Conservation (phyloP, 2,113 vertebrate genomes). For the Cavia aperea region DNA sequence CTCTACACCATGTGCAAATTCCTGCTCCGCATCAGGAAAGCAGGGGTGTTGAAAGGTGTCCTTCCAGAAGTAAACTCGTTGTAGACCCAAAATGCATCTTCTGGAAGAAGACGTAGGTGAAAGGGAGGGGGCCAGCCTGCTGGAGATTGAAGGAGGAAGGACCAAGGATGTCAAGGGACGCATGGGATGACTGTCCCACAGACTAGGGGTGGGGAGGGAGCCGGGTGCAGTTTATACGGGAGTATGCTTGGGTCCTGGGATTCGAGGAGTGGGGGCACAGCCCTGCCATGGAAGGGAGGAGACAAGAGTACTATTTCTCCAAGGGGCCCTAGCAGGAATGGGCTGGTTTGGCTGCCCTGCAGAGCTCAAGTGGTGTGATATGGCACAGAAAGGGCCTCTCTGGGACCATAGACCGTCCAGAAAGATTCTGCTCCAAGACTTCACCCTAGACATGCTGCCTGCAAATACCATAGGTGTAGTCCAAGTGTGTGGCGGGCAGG, state of each 20-base stretch:
- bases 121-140: conserved; percentile 59
- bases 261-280: not conserved
- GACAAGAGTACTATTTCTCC: not conserved
- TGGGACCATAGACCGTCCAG: not conserved
- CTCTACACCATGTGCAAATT: conserved; percentile 75
- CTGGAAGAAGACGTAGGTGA: conserved; percentile 58
- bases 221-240: not conserved
- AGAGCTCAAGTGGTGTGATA: conserved; percentile 52
- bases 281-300: not conserved
- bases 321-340: not conserved
- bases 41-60: not conserved
- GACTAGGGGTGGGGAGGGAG: not conserved
- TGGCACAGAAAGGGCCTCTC: conserved; percentile 68
- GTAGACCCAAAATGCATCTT: conserved; percentile 59
- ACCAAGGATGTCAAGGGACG: not conserved
- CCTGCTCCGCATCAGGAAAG: conserved; percentile 68
- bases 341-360: conserved; percentile 67
- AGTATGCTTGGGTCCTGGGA: not conserved
- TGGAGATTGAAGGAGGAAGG: not conserved
- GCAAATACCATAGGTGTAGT: not conserved
- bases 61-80: conserved; percentile 65
- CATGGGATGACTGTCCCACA: conserved; percentile 68
- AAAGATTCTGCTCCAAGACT: not conserved
- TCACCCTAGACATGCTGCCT: not conserved
- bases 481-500: not conserved